These are phyloP conservation scores for Lepus americanus DNA, from an alignment of 2,113 vertebrate genomes.

Conservation along the genomic window DNA sequence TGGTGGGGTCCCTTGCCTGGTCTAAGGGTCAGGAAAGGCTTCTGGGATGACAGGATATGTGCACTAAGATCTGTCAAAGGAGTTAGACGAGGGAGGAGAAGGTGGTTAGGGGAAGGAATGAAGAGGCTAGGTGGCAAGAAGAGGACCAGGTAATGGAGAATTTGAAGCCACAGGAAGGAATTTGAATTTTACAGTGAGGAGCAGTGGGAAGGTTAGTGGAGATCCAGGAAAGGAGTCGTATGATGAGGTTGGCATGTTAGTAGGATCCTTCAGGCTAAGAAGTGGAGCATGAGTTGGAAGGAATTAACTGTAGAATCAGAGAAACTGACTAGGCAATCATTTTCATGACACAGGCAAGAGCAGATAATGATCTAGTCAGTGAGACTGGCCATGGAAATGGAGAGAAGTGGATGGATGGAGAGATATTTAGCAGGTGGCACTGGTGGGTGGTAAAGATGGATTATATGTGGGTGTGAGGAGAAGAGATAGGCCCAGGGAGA, in stretches of 20 bases:
- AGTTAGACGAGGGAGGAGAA: neutral
- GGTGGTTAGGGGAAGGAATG: neutral
- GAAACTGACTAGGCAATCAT: neutral
- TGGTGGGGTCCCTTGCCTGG: neutral
- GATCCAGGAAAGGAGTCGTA: neutral
- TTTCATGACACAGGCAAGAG: neutral
- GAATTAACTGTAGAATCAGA: neutral
- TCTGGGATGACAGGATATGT: neutral
- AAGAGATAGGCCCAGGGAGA: neutral
- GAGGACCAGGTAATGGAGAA: neutral
- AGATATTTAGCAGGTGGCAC: neutral
- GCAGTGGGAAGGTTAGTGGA: neutral
- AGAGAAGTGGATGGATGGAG: neutral
- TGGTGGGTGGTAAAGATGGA: neutral
- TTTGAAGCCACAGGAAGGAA: neutral
- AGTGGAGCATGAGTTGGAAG: neutral
- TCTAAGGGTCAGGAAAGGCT: neutral
- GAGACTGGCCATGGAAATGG: neutral
- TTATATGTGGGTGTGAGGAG: neutral
- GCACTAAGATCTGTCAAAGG: neutral
- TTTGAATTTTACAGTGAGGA: neutral
- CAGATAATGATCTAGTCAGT: neutral
- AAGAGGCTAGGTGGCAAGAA: neutral
- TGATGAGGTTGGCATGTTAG: neutral
- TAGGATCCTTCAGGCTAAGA: neutral